phyloP scores from a whole-genome alignment of 2,113 vertebrate genomes.

The Chlamydotis undulata region DNA sequence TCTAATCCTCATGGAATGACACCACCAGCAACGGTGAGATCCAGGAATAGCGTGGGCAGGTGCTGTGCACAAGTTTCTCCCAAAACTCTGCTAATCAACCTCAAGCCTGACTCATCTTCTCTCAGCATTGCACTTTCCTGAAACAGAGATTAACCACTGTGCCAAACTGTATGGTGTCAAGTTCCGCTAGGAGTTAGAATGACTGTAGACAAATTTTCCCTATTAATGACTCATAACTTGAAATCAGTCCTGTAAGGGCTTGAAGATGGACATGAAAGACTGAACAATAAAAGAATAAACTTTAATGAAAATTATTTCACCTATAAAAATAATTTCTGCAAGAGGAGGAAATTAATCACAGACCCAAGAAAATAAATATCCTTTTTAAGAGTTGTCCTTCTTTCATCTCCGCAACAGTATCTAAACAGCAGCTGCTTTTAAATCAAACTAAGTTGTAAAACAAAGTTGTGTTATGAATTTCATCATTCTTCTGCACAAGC shows the following conservation, averaged over 20 bases:
- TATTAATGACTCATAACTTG: background rate
- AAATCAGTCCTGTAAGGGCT: background rate
- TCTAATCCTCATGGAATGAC: background rate
- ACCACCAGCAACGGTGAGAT: background rate
- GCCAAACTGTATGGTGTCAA: background rate
- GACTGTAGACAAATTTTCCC: background rate
- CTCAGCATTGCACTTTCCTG: background rate
- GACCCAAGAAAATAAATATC: background rate
- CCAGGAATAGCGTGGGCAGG: slow-evolving; percentile 42
- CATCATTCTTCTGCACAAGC: background rate
- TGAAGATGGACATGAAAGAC: background rate
- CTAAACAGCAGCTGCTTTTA: background rate
- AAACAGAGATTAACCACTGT: background rate
- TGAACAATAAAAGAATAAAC: background rate
- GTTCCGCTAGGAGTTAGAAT: background rate
- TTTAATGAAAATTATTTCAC: background rate
- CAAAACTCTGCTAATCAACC: slow-evolving; percentile 19
- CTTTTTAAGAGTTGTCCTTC: background rate
- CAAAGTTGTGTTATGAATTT: background rate
- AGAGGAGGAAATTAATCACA: background rate
- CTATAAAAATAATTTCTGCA: background rate
- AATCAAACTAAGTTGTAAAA: background rate
- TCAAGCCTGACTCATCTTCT: slow-evolving; percentile 40
- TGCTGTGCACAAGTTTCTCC: slow-evolving; percentile 9
- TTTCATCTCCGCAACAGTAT: background rate